Evolutionary conservation across 2,888 invertebrate genomes (phyloP).

Genomic region (Chrysopilus asiliformis): DNA sequence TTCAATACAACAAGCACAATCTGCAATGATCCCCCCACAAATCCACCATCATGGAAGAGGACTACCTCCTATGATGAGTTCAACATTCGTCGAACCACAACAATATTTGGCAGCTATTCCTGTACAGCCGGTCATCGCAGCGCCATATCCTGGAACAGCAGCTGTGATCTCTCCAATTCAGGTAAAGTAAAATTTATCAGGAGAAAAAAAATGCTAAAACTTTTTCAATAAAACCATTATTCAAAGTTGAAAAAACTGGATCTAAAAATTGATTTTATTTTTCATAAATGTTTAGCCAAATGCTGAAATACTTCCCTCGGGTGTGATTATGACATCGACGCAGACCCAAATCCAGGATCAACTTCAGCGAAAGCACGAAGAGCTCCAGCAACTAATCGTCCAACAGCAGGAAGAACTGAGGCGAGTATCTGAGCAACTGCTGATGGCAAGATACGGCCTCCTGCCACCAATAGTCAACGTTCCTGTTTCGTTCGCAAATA

Average conservation of each 20-base stretch:
- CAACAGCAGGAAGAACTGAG: slow-evolving; percentile 77
- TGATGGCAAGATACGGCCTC: slow-evolving; percentile 68
- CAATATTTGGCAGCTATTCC: slow-evolving; percentile 46
- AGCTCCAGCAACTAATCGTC: slow-evolving; percentile 69
- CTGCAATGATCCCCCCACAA: slow-evolving; percentile 10
- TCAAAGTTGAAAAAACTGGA: too few relatives aligned
- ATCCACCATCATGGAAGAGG: slow-evolving; percentile 5
- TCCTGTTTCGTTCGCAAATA: slow-evolving; percentile 9
- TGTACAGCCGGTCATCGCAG: slow-evolving; percentile 42
- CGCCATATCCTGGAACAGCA: slow-evolving; percentile 36
- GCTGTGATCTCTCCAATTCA: slow-evolving; percentile 29
- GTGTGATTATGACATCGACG: slow-evolving; percentile 41
- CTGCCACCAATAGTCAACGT: slow-evolving; percentile 31
- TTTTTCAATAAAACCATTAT: too few relatives aligned
- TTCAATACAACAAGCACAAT: slow-evolving; percentile 14
- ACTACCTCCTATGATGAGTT: slow-evolving; percentile 21
- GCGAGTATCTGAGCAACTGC: slow-evolving; percentile 72
- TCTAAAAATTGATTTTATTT: too few relatives aligned
- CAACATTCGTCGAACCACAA: slow-evolving; percentile 36
- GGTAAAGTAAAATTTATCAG: not conserved
- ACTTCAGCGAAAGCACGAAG: slow-evolving; percentile 69
- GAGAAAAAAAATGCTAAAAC: too few relatives aligned
- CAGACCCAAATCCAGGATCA: slow-evolving; percentile 55
- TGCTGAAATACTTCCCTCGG: slow-evolving; percentile 24
- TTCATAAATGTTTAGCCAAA: slow-evolving; percentile 16